Percentiles rank a stretch among this genome's conserved stretches.
Evolutionary conservation across 2,797 vertebrate genomes (phyloP).

Genomic region (Caiman crocodilus): DNA sequence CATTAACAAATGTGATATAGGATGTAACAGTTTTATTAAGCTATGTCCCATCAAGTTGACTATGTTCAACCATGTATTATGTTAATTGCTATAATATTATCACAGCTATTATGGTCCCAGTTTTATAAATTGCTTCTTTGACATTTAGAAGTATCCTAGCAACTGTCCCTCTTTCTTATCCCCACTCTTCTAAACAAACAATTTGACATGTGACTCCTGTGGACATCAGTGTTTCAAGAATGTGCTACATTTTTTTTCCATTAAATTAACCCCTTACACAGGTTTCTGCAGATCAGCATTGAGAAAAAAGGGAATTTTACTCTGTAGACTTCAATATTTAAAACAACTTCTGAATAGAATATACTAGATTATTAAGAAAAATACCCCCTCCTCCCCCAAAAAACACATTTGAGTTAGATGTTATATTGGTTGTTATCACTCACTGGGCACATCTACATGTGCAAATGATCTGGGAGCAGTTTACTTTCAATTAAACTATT

Average conservation of each 20-base stretch:
- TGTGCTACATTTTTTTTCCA: background rate
- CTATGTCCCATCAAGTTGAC: too few species aligned
- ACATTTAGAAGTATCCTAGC: background rate
- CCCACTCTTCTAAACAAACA: background rate
- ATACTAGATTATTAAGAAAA: background rate
- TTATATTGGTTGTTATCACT: background rate
- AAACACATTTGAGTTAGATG: background rate
- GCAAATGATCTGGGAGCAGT: too few species aligned
- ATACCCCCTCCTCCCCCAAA: background rate
- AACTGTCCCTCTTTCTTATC: background rate
- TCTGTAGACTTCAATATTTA: background rate
- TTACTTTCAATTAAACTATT: too few species aligned
- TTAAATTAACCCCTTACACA: background rate
- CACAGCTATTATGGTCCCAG: background rate
- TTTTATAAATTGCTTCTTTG: background rate
- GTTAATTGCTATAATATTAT: background rate
- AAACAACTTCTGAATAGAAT: background rate
- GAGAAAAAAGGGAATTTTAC: background rate
- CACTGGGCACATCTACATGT: background rate
- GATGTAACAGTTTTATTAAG: background rate
- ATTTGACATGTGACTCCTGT: background rate
- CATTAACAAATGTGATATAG: background rate
- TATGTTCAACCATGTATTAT: background rate
- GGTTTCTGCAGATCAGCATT: background rate
- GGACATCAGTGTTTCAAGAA: background rate